Conservation (phyloP, 2,797 vertebrate species). For the Melanotaenia trifasciata region DNA sequence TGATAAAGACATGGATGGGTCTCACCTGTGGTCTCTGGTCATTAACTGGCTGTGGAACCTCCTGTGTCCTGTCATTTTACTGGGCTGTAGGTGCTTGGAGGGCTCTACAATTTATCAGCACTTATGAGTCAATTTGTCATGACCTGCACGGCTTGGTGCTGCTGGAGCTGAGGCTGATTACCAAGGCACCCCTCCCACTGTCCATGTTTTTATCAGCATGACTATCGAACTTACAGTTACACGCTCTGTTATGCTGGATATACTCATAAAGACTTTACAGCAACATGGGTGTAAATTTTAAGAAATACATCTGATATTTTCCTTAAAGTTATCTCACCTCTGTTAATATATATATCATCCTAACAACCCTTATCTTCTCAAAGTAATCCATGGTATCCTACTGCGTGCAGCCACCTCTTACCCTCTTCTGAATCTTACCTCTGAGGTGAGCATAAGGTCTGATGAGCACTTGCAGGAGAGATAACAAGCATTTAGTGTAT, state of each 20-base stretch:
- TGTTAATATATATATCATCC: conserved; percentile 5
- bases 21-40: conserved; percentile 79
- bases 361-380: conserved; percentile 22
- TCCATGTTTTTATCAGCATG: conserved; percentile 39
- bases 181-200: conserved; percentile 52
- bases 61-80: conserved; percentile 74
- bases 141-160: conserved; percentile 59
- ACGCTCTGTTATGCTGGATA: conserved; percentile 10
- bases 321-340: background rate
- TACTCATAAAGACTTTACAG: conserved; percentile 26
- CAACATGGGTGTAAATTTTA: background rate
- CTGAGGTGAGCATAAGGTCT: conserved; percentile 54
- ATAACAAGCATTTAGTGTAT: conserved; percentile 73
- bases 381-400: conserved; percentile 13
- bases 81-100: conserved; percentile 59
- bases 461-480: conserved; percentile 48
- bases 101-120: conserved; percentile 79
- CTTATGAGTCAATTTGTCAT: conserved; percentile 85
- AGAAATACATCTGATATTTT: conserved; percentile 3
- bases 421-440: conserved; percentile 48
- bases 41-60: conserved; percentile 79
- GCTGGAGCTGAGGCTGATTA: conserved; percentile 64
- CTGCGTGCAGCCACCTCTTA: conserved; percentile 30
- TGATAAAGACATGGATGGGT: conserved; percentile 59
- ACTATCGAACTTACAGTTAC: conserved; percentile 11